A percentile compares a stretch with the other conserved stretches of the same genome.
Evolutionary conservation across 2,113 vertebrate genomes (phyloP).

Genomic region (Paralichthys olivaceus): DNA sequence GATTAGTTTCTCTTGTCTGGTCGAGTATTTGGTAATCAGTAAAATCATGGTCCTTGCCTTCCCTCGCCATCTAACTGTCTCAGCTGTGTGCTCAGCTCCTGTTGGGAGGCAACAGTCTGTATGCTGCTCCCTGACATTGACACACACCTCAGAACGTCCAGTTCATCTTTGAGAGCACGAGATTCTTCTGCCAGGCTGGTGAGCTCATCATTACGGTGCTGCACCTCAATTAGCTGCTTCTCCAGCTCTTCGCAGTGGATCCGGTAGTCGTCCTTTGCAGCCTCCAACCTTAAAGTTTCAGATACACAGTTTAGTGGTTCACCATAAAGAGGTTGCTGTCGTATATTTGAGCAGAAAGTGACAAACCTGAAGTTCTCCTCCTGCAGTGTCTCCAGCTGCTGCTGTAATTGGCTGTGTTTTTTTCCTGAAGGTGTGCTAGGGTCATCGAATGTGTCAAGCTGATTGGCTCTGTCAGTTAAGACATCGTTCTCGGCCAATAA

Average conservation of each 20-base stretch:
- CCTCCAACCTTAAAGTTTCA: slow-evolving; percentile 87
- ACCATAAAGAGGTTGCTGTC: neutral
- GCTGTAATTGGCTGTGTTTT: slow-evolving; percentile 91
- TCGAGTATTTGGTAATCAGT: neutral
- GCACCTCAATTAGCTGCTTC: slow-evolving; percentile 94
- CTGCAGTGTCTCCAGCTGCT: slow-evolving; percentile 92
- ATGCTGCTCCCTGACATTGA: neutral
- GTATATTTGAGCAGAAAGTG: neutral
- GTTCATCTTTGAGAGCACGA: slow-evolving; percentile 93
- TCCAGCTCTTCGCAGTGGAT: slow-evolving; percentile 97
- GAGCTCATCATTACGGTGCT: slow-evolving; percentile 94
- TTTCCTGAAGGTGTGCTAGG: slow-evolving; percentile 89
- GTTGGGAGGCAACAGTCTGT: too few relatives aligned
- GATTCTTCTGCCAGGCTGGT: slow-evolving; percentile 96
- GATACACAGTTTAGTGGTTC: neutral
- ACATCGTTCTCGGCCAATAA: slow-evolving; percentile 95
- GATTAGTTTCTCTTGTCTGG: too few relatives aligned
- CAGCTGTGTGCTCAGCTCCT: too few relatives aligned
- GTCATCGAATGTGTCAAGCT: slow-evolving; percentile 93
- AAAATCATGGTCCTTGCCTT: neutral
- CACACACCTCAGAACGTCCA: slow-evolving; percentile 91
- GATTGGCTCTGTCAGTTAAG: slow-evolving; percentile 93
- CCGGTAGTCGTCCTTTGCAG: slow-evolving; percentile 97
- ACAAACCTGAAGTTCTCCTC: slow-evolving; percentile 95
- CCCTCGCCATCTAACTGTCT: neutral